Evolutionary conservation across 2,797 vertebrate genomes (phyloP), one percentile per base, ranked within the genome.

Genomic region (Coregonus ussuriensis): DNA sequence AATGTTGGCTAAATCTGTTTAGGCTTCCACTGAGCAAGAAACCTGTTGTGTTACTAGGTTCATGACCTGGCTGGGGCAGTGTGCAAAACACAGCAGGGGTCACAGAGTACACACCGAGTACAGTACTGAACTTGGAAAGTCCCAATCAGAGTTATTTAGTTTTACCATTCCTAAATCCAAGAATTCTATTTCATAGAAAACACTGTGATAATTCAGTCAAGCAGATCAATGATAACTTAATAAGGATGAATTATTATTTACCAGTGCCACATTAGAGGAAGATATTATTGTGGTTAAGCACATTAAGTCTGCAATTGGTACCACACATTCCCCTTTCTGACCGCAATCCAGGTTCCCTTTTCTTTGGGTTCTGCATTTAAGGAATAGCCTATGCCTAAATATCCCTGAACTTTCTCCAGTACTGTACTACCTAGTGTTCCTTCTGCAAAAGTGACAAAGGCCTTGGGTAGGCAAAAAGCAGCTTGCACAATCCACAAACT

Each of bases 291-390:
- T 59, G 65, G 76, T 35, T 72, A 29, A 80, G 76, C 52, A 66
- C 37, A 70, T 7, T 13, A 74, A 14, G 2, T 41, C 52, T 4
- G 6, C 71, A 9, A 67, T 74, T 21, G 62, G 70, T 75, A 72
- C 72, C 56, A 33, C 72, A 79, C 56, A 62, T 85, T 76, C 53
- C 77, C 51, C 51, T 90, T 75, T 87, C 80, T 82, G 80, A 91
- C 91, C 90, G 73, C 89, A 88, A 53, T 3, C 21, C 77, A 25
- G 18, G 29, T 91, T 93, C 89, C 88, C 76, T 81, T 82, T 91
- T 86, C 31, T 73, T 59, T 68, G 1, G 87, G 86, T 94, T 93
- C 91, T 88, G 84, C 90, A 89, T 90, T 75, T 71, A 53, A 29
- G 13, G 3, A 9, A 9, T 67, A 18, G 13, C 31, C 31, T 68